A percentile compares a stretch with the other conserved stretches of the same genome.
These are phyloP conservation scores for Athetis lepigone DNA, from an alignment of 2,888 invertebrate species.

Conservation along the genomic window DNA sequence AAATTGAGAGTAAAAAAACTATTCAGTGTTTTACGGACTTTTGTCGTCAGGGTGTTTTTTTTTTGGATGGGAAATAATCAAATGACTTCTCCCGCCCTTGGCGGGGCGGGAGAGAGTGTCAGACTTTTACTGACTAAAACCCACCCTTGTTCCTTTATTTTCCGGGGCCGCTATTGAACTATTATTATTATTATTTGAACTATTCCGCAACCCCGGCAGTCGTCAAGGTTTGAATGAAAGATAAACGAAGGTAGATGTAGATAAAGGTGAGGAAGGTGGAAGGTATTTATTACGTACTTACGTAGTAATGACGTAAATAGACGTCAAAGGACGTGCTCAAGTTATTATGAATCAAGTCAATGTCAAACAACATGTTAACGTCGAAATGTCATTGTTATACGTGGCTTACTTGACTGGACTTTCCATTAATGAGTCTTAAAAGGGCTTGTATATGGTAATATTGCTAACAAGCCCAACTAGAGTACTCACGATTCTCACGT, in stretches of 20 bases:
- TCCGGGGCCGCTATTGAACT: no score
- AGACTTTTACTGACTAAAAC: no score
- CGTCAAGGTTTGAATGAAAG: no score
- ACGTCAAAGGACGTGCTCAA: conserved; percentile 17
- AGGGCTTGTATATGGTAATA: background rate
- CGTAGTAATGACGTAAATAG: conserved; percentile 12
- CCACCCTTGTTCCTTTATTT: no score
- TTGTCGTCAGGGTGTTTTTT: no score
- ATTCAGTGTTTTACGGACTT: no score
- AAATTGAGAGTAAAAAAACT: no score
- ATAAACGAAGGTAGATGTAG: background rate
- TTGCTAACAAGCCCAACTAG: conserved; percentile 6
- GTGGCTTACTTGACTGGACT: background rate
- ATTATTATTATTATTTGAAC: no score
- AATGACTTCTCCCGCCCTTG: no score
- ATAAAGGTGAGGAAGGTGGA: background rate
- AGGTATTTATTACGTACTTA: conserved; percentile 6
- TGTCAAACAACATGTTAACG: conserved; percentile 31
- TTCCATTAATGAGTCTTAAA: background rate
- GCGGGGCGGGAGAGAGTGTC: no score
- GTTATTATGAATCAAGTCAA: conserved; percentile 31
- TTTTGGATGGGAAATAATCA: no score
- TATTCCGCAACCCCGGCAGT: no score
- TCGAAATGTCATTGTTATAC: conserved; percentile 8
- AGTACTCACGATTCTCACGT: conserved; percentile 4